Conservation (phyloP, 2,113 vertebrate genomes). For the Nycticryphes semicollaris region DNA sequence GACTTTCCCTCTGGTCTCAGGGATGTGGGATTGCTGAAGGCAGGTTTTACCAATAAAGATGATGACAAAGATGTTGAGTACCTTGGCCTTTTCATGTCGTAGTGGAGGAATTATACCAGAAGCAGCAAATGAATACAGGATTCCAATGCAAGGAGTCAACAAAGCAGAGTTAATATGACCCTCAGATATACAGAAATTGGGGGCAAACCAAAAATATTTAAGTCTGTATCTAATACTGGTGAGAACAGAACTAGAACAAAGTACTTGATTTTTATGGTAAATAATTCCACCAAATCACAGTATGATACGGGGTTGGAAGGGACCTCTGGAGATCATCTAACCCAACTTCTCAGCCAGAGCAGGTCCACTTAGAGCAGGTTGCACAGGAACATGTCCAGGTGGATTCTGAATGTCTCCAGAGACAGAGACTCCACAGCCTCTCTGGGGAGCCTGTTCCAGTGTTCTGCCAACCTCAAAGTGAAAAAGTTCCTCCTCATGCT, state of each 20-base stretch:
- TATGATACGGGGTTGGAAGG: too few relatives aligned
- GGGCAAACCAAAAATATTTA: not conserved
- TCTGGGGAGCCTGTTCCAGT: too few relatives aligned
- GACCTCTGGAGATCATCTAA: too few relatives aligned
- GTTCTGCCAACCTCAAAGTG: too few relatives aligned
- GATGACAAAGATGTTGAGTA: not conserved
- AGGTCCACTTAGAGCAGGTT: too few relatives aligned
- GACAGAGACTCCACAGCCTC: too few relatives aligned
- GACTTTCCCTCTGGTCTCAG: not conserved
- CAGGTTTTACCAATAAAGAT: not conserved
- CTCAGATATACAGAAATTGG: not conserved
- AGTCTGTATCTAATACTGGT: not conserved
- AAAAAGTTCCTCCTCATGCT: too few relatives aligned
- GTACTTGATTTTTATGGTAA: not conserved
- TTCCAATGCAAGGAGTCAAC: not conserved
- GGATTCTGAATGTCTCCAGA: too few relatives aligned
- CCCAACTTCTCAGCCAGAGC: too few relatives aligned
- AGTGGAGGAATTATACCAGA: not conserved
- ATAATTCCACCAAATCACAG: not conserved
- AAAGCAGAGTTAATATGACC: not conserved
- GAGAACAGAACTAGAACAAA: not conserved
- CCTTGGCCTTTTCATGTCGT: not conserved
- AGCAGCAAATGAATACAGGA: not conserved
- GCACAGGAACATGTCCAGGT: too few relatives aligned
- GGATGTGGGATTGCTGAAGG: not conserved